Conservation (phyloP, 1,140 invertebrate genomes). For the Vollenhovia emeryi region DNA sequence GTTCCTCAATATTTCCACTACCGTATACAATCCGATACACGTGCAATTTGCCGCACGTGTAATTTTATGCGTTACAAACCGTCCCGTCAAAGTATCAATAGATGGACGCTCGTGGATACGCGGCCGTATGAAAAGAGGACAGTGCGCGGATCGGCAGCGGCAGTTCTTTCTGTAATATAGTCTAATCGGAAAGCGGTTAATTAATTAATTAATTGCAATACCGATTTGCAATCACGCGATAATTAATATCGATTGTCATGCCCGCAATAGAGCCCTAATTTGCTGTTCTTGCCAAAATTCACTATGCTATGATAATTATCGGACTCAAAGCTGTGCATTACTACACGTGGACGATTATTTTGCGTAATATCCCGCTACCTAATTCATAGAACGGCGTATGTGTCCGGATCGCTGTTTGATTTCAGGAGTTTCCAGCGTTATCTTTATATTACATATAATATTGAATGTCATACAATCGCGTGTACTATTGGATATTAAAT, state of each 20-base stretch:
- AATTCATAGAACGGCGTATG: slow-evolving; percentile 15
- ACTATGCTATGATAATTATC: slow-evolving; percentile 40
- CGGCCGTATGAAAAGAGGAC: neutral
- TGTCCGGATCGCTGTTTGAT: neutral
- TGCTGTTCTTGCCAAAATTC: slow-evolving; percentile 49
- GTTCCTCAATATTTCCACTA: slow-evolving; percentile 6
- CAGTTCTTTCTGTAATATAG: slow-evolving; percentile 4
- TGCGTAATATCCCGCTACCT: slow-evolving; percentile 6
- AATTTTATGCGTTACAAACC: slow-evolving; percentile 36
- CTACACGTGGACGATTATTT: slow-evolving; percentile 1
- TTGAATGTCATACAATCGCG: neutral
- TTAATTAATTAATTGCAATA: slow-evolving; percentile 54
- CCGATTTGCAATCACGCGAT: slow-evolving; percentile 28
- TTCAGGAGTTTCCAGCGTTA: neutral
- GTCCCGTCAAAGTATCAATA: slow-evolving; percentile 35
- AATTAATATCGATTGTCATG: slow-evolving; percentile 50
- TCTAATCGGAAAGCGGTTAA: slow-evolving; percentile 32
- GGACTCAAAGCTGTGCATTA: slow-evolving; percentile 35
- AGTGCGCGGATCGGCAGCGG: neutral
- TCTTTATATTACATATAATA: neutral
- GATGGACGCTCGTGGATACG: neutral
- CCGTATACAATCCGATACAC: neutral
- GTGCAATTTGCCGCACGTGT: slow-evolving; percentile 19
- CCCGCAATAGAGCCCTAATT: slow-evolving; percentile 19
- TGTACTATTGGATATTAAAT: neutral